Percentiles rank a stretch among this genome's conserved stretches.
Conservation (phyloP, 2,113 vertebrate species). For the Porphyrio hochstetteri region DNA sequence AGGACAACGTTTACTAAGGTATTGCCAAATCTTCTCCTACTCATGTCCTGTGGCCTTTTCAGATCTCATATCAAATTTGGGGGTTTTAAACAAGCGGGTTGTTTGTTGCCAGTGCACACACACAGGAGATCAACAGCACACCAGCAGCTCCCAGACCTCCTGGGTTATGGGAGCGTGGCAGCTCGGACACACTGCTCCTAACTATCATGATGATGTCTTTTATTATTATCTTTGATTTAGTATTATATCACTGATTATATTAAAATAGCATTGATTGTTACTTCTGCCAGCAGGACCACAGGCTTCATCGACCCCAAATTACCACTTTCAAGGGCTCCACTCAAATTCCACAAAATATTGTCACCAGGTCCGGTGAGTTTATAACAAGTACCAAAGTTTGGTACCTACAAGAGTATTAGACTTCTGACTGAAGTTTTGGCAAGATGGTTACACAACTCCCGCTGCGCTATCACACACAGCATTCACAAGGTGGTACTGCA, state of each 20-base stretch:
- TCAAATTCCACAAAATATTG: background rate
- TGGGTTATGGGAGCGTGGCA: rapidly evolving
- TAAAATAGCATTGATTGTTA: background rate
- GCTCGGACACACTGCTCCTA: background rate
- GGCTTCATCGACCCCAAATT: background rate
- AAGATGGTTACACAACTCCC: background rate
- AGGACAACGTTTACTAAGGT: slow-evolving; percentile 8
- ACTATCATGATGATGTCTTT: background rate
- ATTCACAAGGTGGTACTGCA: background rate
- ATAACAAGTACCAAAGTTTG: background rate
- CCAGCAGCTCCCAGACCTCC: rapidly evolving
- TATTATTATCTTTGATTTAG: background rate
- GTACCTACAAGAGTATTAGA: background rate
- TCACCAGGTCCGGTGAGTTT: background rate
- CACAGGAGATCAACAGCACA: background rate
- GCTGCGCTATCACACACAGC: background rate
- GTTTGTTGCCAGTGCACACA: background rate
- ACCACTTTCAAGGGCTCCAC: background rate
- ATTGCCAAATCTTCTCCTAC: background rate
- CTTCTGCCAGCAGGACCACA: background rate
- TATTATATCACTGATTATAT: background rate
- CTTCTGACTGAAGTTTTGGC: background rate
- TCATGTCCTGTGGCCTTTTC: background rate
- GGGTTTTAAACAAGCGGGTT: background rate
- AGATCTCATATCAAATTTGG: background rate